Evolutionary conservation across 2,113 vertebrate genomes (phyloP).

Genomic region (Solenodon paradoxus): DNA sequence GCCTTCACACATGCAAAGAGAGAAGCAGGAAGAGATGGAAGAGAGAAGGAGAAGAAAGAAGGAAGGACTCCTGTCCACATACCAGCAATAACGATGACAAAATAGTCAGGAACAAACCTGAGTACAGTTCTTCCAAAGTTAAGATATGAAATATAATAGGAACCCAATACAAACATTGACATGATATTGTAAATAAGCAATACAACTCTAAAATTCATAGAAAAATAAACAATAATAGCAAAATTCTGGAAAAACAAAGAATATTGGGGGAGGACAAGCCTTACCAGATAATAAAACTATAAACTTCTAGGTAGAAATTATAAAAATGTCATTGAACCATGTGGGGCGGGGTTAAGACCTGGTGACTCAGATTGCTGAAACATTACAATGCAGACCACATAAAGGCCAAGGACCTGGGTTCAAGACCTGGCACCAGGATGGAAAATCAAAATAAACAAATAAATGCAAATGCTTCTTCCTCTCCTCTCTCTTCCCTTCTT

Average conservation of each 20-base stretch:
- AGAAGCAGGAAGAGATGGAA: no score
- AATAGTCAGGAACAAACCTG: no score
- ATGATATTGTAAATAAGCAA: neutral
- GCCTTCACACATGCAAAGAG: neutral
- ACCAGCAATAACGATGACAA: fast-evolving
- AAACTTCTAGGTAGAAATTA: neutral
- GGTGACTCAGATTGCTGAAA: no score
- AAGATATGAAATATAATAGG: neutral
- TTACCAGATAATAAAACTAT: neutral
- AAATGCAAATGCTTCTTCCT: no score
- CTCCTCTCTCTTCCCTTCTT: no score
- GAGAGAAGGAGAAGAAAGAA: neutral
- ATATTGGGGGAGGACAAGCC: neutral
- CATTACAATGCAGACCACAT: no score
- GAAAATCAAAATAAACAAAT: no score
- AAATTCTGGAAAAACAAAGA: neutral
- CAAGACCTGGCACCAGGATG: no score
- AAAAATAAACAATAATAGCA: neutral
- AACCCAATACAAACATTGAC: neutral
- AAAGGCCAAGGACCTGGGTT: no score
- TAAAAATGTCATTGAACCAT: neutral
- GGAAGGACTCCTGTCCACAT: neutral
- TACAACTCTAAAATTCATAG: neutral
- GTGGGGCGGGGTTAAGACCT: no score
- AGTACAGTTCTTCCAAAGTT: neutral